Percentiles rank a stretch among this genome's conserved stretches.
phyloP scores from a whole-genome alignment of 2,113 vertebrate species.

The Bos javanicus region DNA sequence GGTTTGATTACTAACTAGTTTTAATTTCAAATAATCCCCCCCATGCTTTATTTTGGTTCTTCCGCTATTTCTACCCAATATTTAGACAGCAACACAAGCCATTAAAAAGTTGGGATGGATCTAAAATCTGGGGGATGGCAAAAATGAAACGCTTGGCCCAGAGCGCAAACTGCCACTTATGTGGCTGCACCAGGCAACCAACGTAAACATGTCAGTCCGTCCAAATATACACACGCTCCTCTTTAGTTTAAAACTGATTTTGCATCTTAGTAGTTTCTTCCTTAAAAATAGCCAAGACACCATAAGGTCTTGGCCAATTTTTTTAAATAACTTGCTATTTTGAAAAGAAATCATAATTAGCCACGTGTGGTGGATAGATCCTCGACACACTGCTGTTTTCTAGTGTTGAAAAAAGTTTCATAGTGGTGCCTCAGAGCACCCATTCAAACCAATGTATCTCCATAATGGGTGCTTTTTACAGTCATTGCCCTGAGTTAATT shows the following conservation, averaged over 20 bases:
- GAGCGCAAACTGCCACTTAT: slow-evolving; percentile 48
- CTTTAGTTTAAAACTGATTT: slow-evolving; percentile 58
- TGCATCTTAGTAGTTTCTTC: slow-evolving; percentile 40
- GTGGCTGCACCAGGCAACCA: slow-evolving; percentile 37
- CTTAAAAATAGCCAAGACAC: slow-evolving; percentile 57
- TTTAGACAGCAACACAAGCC: slow-evolving; percentile 77
- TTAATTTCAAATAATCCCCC: slow-evolving; percentile 63
- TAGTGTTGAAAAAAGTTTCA: slow-evolving; percentile 53
- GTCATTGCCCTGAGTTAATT: not conserved
- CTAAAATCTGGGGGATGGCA: slow-evolving; percentile 59
- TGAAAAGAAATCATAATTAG: slow-evolving; percentile 63
- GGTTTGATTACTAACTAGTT: slow-evolving; percentile 56
- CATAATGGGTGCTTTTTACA: not conserved
- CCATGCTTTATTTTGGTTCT: slow-evolving; percentile 75
- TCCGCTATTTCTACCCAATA: slow-evolving; percentile 68
- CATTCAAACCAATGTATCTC: slow-evolving; percentile 23
- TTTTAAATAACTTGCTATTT: slow-evolving; percentile 37
- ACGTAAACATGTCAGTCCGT: slow-evolving; percentile 47
- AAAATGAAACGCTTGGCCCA: not conserved
- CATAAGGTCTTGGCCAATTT: slow-evolving; percentile 4
- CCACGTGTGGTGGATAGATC: slow-evolving; percentile 40
- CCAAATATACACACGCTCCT: slow-evolving; percentile 43
- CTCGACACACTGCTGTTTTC: slow-evolving; percentile 53
- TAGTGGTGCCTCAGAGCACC: slow-evolving; percentile 35
- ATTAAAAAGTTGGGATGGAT: slow-evolving; percentile 51